Evolutionary conservation across 2,113 vertebrate genomes (phyloP).

Genomic region (Pedionomus torquatus): DNA sequence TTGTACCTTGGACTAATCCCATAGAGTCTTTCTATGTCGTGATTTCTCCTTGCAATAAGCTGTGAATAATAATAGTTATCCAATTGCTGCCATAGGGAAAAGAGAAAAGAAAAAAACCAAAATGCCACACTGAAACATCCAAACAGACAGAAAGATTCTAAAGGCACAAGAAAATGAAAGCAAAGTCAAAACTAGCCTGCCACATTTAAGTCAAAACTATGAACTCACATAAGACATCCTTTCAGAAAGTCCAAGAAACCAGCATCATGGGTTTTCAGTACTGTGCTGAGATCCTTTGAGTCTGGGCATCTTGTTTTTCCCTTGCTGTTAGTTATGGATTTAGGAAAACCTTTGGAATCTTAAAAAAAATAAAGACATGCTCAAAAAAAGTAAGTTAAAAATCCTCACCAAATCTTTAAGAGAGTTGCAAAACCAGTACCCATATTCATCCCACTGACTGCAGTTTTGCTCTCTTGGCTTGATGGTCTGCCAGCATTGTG

Average conservation of each 20-base stretch:
- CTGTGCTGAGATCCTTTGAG: slow-evolving; percentile 84
- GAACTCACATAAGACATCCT: slow-evolving; percentile 86
- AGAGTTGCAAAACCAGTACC: not conserved
- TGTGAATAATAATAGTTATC: not conserved
- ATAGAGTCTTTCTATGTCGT: not conserved
- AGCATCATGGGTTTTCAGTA: slow-evolving; percentile 85
- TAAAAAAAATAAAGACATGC: slow-evolving; percentile 47
- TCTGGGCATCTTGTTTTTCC: slow-evolving; percentile 86
- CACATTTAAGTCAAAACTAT: not conserved
- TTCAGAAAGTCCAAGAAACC: slow-evolving; percentile 90
- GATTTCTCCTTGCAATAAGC: not conserved
- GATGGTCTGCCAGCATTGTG: not conserved
- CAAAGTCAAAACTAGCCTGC: not conserved
- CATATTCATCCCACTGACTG: not conserved
- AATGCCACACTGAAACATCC: not conserved
- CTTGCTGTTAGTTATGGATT: slow-evolving; percentile 86
- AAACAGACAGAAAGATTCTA: not conserved
- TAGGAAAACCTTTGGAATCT: slow-evolving; percentile 92
- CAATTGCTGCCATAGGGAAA: not conserved
- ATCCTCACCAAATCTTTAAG: not conserved
- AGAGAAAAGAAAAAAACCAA: not conserved
- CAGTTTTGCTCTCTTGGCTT: not conserved
- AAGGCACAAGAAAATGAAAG: not conserved
- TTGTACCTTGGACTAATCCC: not conserved
- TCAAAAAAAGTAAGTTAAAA: not conserved